Percentiles rank a stretch among this genome's conserved stretches.
These are phyloP conservation scores for Centrocercus urophasianus DNA, from an alignment of 2,113 vertebrate genomes.

Conservation along the genomic window DNA sequence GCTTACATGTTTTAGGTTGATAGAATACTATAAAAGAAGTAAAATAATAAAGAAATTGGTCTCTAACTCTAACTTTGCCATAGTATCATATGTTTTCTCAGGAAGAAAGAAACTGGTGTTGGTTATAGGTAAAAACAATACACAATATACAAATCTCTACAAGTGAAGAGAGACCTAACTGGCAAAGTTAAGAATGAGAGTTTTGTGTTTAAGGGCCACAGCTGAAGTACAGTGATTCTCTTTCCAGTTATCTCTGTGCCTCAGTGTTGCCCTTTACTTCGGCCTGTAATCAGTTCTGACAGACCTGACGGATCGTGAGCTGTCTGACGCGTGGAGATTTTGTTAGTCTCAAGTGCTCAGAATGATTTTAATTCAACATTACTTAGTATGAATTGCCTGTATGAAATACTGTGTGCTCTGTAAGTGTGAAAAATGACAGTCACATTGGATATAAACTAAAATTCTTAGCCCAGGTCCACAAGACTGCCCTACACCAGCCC, in stretches of 20 bases:
- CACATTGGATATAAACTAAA: not conserved
- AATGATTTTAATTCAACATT: not conserved
- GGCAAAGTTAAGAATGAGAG: not conserved
- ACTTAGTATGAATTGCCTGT: not conserved
- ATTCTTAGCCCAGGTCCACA: not conserved
- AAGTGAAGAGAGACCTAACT: not conserved
- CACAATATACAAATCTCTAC: not conserved
- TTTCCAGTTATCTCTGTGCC: not conserved
- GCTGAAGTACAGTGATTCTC: not conserved
- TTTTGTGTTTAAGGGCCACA: not conserved
- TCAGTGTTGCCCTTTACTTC: not conserved
- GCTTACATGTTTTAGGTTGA: not conserved
- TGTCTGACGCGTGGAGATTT: not conserved
- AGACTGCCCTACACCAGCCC: not conserved
- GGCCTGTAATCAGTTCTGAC: not conserved
- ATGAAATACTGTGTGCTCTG: not conserved
- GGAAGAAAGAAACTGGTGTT: not conserved
- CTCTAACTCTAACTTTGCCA: not conserved
- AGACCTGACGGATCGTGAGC: not conserved
- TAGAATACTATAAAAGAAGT: not conserved
- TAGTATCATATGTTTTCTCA: not conserved
- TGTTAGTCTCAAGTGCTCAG: not conserved
- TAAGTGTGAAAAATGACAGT: conserved; percentile 5
- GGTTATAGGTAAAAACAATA: not conserved
- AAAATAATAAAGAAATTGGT: not conserved